Percentiles rank a stretch among this genome's conserved stretches.
phyloP scores from a whole-genome alignment of 2,888 invertebrate species.

The Hirtodrosophila alboralis region DNA sequence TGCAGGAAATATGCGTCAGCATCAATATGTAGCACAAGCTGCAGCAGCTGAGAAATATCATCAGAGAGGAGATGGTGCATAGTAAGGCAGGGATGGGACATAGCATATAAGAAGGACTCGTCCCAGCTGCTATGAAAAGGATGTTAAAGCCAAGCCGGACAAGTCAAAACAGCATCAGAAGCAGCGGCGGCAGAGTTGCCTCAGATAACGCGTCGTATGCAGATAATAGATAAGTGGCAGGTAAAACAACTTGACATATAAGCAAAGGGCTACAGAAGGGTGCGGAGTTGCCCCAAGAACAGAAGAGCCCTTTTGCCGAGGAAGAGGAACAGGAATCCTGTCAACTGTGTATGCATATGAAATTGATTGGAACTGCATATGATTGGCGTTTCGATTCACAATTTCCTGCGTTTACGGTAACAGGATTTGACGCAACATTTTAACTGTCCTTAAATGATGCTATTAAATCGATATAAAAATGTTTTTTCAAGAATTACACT shows the following conservation, averaged over 20 bases:
- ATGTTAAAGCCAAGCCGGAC: constrained; percentile 24
- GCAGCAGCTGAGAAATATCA: no score
- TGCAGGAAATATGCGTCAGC: constrained; percentile 77
- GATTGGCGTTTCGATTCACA: constrained; percentile 21
- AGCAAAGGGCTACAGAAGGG: background rate
- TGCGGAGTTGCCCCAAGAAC: no score
- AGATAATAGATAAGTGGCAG: constrained; percentile 53
- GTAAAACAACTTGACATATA: constrained; percentile 34
- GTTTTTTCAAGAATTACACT: no score
- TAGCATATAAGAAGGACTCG: no score
- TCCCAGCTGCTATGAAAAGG: background rate
- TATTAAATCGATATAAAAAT: no score
- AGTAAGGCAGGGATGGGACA: no score
- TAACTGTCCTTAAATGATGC: no score
- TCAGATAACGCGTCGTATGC: constrained; percentile 51
- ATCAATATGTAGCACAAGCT: constrained; percentile 55
- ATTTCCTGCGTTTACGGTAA: constrained; percentile 4
- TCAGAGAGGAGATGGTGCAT: background rate
- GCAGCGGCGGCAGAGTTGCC: constrained; percentile 9
- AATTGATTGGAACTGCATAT: constrained; percentile 48
- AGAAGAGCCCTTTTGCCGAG: no score
- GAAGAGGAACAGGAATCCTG: background rate
- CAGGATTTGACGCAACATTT: no score
- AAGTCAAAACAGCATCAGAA: constrained; percentile 1
- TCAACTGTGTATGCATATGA: constrained; percentile 25